Conservation (phyloP, 37 sponge, comb jelly and placozoan species). For the Beroe forskalii region DNA sequence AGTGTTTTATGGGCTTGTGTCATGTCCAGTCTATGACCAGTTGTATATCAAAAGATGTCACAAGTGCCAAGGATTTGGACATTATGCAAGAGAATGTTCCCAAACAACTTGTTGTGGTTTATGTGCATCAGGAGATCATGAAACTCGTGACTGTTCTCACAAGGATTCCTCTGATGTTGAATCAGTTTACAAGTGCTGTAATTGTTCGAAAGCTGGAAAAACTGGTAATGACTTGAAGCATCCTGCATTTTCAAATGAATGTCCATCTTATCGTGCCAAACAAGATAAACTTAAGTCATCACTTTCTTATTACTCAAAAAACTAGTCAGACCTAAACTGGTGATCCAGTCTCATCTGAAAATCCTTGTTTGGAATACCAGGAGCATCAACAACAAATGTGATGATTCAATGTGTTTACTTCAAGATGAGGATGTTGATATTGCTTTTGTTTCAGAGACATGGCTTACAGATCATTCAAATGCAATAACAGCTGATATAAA, state of each 20-base stretch:
- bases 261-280: not conserved
- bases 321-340: not conserved
- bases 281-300: not conserved
- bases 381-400: not conserved
- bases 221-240: not conserved
- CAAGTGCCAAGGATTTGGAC: constrained; percentile 3
- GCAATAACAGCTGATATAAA: constrained; percentile 6
- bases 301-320: not conserved
- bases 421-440: not conserved
- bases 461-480: not conserved
- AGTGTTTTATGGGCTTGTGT: not conserved
- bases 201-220: not conserved
- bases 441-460: not conserved
- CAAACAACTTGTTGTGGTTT: constrained; percentile 14
- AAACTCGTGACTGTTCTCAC: not conserved
- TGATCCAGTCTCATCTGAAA: not conserved
- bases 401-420: not conserved
- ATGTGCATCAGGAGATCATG: no score
- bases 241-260: not conserved
- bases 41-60: not conserved
- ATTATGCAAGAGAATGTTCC: not conserved
- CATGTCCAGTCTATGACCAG: not conserved
- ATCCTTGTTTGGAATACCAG: not conserved
- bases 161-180: not conserved
- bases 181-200: not conserved